phyloP scores from a whole-genome alignment of 1,140 invertebrate species.

The Chrysoperla carnea region DNA sequence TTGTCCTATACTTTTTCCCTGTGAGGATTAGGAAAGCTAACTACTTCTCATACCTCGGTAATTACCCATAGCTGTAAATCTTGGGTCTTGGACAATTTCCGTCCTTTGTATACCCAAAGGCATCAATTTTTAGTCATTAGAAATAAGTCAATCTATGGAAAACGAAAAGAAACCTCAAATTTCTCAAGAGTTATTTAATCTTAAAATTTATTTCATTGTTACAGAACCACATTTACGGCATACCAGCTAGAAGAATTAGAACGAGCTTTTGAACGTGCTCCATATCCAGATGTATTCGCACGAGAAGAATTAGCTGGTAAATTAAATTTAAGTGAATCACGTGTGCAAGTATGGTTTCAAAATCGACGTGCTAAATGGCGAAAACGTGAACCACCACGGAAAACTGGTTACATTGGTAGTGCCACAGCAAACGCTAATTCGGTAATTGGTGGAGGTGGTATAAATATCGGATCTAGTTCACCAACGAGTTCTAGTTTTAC shows the following conservation, averaged over 20 bases:
- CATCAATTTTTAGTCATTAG: too few relatives aligned
- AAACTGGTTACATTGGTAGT: constrained; percentile 61
- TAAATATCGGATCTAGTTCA: constrained; percentile 25
- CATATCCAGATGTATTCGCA: constrained; percentile 93
- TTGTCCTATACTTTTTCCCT: too few relatives aligned
- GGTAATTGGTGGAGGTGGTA: constrained; percentile 18
- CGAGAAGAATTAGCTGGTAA: constrained; percentile 84
- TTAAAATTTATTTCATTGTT: constrained; percentile 10
- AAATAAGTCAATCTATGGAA: too few relatives aligned
- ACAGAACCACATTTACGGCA: constrained; percentile 89
- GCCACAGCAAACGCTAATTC: constrained; percentile 30
- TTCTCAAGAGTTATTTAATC: too few relatives aligned
- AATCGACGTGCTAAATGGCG: constrained; percentile 95
- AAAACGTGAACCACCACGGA: constrained; percentile 91
- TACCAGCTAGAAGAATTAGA: constrained; percentile 91
- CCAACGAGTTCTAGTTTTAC: constrained; percentile 42
- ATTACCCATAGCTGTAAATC: too few relatives aligned
- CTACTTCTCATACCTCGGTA: too few relatives aligned
- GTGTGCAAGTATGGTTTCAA: constrained; percentile 90
- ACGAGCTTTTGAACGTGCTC: constrained; percentile 81
- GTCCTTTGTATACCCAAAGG: too few relatives aligned
- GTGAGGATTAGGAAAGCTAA: too few relatives aligned
- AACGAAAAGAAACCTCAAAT: too few relatives aligned
- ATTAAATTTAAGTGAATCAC: constrained; percentile 76
- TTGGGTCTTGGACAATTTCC: too few relatives aligned